Evolutionary conservation across 2,797 vertebrate species (phyloP).

Genomic region (Chaetophractus vellerosus): DNA sequence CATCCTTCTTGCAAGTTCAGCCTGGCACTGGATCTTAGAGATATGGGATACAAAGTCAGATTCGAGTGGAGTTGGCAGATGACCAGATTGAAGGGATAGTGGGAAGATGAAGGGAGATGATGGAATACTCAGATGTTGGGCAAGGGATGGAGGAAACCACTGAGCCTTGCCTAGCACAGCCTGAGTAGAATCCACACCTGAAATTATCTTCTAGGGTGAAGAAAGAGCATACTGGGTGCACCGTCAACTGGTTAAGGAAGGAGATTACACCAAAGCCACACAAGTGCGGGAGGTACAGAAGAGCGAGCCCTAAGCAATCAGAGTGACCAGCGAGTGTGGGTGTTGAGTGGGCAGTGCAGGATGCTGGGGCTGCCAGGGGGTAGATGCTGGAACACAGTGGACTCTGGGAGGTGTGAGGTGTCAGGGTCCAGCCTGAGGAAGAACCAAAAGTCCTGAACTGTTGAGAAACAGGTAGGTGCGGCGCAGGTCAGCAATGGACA

Average conservation of each 20-base stretch:
- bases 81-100: not conserved
- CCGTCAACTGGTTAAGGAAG: not conserved
- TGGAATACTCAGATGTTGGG: not conserved
- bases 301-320: not conserved
- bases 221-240: not conserved
- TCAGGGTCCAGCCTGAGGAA: slow-evolving; percentile 58
- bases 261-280: not conserved
- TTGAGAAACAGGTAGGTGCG: slow-evolving; percentile 61
- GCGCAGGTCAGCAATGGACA: slow-evolving; percentile 53
- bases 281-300: not conserved
- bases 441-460: slow-evolving; percentile 62
- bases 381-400: not conserved
- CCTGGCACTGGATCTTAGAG: not conserved
- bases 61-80: not conserved
- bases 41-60: not conserved
- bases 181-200: not conserved
- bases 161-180: not conserved
- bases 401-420: not conserved
- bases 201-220: not conserved
- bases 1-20: not conserved
- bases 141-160: not conserved
- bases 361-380: not conserved
- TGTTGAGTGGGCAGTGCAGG: not conserved
- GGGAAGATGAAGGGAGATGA: not conserved
- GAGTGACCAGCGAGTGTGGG: not conserved